phyloP scores from a whole-genome alignment of 2,113 vertebrate genomes.

The Pelecanoides urinatrix region DNA sequence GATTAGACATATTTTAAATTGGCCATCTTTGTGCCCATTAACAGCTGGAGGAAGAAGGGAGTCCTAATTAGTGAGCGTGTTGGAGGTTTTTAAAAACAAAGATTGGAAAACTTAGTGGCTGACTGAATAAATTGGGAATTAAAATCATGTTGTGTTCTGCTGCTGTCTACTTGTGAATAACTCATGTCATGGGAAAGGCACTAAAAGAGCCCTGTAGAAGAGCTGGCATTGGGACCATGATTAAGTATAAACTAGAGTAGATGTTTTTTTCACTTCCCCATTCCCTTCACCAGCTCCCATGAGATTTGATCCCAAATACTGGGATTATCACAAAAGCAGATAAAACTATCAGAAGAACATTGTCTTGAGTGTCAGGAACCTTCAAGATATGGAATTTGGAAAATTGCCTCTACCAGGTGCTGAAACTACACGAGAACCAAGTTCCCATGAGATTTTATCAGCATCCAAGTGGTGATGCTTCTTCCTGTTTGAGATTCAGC shows the following conservation, averaged over 20 bases:
- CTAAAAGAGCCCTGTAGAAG: background rate
- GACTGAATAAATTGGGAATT: background rate
- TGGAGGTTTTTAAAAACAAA: background rate
- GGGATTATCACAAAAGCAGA: background rate
- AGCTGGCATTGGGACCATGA: background rate
- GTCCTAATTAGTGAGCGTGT: background rate
- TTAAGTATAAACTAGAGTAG: background rate
- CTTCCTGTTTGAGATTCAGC: background rate
- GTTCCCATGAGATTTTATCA: background rate
- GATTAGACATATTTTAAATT: conserved; percentile 4
- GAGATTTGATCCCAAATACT: background rate
- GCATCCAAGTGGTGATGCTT: background rate
- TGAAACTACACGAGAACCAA: background rate
- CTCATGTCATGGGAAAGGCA: background rate
- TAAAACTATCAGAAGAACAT: background rate
- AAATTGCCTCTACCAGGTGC: background rate
- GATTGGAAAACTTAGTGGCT: background rate
- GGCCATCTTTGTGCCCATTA: background rate
- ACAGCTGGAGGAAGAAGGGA: conserved; percentile 10
- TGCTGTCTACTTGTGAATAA: background rate
- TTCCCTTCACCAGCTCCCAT: background rate
- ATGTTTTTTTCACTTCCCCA: background rate
- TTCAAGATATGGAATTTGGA: background rate
- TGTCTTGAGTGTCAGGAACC: background rate
- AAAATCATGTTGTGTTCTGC: background rate